Evolutionary conservation across 2,888 invertebrate genomes (phyloP).

Genomic region (Calliopum simillimum): DNA sequence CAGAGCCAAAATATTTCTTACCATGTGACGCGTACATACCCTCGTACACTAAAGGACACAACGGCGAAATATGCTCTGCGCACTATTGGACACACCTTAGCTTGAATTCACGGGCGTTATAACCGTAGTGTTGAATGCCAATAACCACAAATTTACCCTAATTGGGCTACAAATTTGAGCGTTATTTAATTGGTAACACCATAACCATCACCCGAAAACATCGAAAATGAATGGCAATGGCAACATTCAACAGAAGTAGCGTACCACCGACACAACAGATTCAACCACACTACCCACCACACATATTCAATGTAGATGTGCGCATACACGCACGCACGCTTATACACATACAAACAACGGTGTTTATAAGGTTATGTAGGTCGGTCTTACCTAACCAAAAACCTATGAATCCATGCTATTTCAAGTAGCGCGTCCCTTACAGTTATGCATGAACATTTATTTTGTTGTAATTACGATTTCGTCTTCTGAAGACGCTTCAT

Average conservation of each 20-base stretch:
- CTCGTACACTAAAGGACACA: background rate
- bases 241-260: slow-evolving; percentile 39
- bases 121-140: slow-evolving; percentile 48
- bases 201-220: background rate
- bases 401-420: too few species aligned
- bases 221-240: background rate
- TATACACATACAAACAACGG: background rate
- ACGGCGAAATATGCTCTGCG: background rate
- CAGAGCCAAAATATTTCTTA: background rate
- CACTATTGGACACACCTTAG: background rate
- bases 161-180: slow-evolving; percentile 60
- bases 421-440: too few species aligned
- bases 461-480: slow-evolving; percentile 27
- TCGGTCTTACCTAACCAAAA: too few species aligned
- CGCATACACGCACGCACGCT: slow-evolving; percentile 18
- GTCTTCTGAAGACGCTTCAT: slow-evolving; percentile 26
- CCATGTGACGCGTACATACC: too few species aligned
- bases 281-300: slow-evolving; percentile 40
- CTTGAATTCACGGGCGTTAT: background rate
- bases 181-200: slow-evolving; percentile 60
- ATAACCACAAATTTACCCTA: slow-evolving; percentile 63
- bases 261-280: slow-evolving; percentile 41
- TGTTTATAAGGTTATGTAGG: too few species aligned
- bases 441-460: slow-evolving; percentile 15
- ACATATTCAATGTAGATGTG: slow-evolving; percentile 26